Evolutionary conservation across 2,888 invertebrate genomes (phyloP).

Genomic region (Oxyscelio sp.): DNA sequence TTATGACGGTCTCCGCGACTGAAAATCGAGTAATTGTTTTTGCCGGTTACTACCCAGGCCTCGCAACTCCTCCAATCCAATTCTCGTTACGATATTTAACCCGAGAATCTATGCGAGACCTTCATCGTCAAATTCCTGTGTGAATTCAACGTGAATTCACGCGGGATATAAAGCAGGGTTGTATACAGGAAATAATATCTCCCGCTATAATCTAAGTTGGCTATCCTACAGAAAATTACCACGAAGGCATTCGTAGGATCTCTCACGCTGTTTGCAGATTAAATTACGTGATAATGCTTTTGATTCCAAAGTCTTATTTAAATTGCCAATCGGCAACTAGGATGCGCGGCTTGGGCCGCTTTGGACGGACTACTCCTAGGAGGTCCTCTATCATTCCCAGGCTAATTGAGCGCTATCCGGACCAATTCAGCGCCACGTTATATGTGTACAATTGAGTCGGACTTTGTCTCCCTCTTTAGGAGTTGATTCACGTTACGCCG

Average conservation of each 20-base stretch:
- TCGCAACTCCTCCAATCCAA: conserved; percentile 2
- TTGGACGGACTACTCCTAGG: neutral
- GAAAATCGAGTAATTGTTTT: conserved; percentile 11
- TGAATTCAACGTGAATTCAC: conserved; percentile 48
- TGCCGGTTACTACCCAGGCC: conserved; percentile 14
- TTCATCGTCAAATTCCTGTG: conserved; percentile 49
- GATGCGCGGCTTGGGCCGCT: conserved; percentile 3
- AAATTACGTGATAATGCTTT: conserved; percentile 31
- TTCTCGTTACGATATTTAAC: neutral
- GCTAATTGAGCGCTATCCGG: conserved; percentile 36
- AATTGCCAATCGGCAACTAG: conserved; percentile 39
- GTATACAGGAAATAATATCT: conserved; percentile 62
- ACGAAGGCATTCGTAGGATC: conserved; percentile 39
- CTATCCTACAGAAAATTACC: conserved; percentile 57
- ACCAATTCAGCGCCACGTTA: conserved; percentile 36
- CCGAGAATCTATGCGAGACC: neutral
- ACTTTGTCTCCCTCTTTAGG: conserved; percentile 67
- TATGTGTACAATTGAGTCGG: conserved; percentile 32
- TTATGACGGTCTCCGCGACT: conserved; percentile 7
- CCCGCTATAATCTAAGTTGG: conserved; percentile 34
- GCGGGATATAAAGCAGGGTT: conserved; percentile 36
- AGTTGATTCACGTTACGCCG: conserved; percentile 60
- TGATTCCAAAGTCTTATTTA: conserved; percentile 56
- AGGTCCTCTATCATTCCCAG: conserved; percentile 22
- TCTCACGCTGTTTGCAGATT: conserved; percentile 63